Base-by-base conservation (phyloP, 1,140 invertebrate species). In the Philotrypesis tridentata region DNA sequence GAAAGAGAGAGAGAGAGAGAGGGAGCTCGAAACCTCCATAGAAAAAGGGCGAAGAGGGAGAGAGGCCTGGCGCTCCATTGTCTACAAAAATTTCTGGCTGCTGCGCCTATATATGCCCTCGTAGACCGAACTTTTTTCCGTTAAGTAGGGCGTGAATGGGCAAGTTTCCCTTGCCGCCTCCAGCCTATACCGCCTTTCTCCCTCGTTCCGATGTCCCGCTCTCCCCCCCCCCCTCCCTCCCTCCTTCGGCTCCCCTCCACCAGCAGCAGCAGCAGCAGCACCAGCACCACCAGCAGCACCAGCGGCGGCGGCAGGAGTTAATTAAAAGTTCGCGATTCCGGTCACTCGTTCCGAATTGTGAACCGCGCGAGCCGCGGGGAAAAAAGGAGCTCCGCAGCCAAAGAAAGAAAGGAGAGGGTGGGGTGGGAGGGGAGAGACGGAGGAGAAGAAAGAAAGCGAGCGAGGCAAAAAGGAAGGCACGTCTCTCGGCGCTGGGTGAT, bases 271-370 rank as follows among this genome's bases (percentile, higher is more conserved):
- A 17, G 65, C 25, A 17, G 27, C n/a, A 43, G 21, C 63, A 60
- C 37, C 29, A 37, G 14, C 23, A 70, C 14, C 60, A 31, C 17
- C 48, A 37, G 27, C 23, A 65, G 12, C 70, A n/a, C n/a, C n/a
- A n/a, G 40, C 14, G 6, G 65, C 25, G 17, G 27, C 33, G 33
- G 33, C 48, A 71, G 25, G 17, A 70, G 80, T 82, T 77, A 82
- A 82, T 82, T 82, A 82, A 82, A 82, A 82, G 73, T 82, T 82
- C 73, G 80, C 74, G 74, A 77, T 77, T 77, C 75, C 67, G 74
- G 74, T 82, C 67, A 82, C 74, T 82, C 74, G 65, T 65, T 71
- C 60, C 7, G 63, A 37, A 81, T 81, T 81, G 79, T 33, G 72
- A 31, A 74, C 37, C 60, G 61, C 60, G 21, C 25, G 67, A 31